A percentile compares a stretch with the other conserved stretches of the same genome.
These are phyloP conservation scores for Iphiclides podalirius DNA, from an alignment of 2,888 invertebrate genomes.

Conservation along the genomic window DNA sequence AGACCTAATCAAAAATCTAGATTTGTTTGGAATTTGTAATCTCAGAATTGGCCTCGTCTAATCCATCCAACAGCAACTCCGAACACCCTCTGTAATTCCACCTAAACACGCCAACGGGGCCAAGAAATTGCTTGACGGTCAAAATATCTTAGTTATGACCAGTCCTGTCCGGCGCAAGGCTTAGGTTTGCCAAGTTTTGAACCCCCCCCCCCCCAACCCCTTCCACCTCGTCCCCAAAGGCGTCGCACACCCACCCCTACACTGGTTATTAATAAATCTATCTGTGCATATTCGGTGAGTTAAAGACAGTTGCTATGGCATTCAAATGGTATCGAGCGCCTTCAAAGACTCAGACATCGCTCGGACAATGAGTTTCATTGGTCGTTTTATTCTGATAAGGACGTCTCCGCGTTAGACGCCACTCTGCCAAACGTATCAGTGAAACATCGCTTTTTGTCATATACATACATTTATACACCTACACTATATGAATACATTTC, in stretches of 20 bases:
- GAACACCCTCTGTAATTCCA: slow-evolving; percentile 59
- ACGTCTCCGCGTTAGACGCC: too few relatives aligned
- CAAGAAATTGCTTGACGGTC: slow-evolving; percentile 78
- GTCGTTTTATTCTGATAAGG: slow-evolving; percentile 2
- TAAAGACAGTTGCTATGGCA: slow-evolving; percentile 61
- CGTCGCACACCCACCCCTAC: slow-evolving; percentile 38
- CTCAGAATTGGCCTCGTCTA: too few relatives aligned
- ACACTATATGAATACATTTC: too few relatives aligned
- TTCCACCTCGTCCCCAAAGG: slow-evolving; percentile 47
- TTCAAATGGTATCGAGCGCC: slow-evolving; percentile 45
- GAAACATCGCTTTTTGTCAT: too few relatives aligned
- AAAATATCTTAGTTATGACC: slow-evolving; percentile 80
- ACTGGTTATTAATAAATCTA: slow-evolving; percentile 76
- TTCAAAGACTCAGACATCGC: slow-evolving; percentile 34
- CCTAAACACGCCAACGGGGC: slow-evolving; percentile 49
- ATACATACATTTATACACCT: too few relatives aligned
- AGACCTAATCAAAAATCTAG: too few relatives aligned
- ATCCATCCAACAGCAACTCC: slow-evolving; percentile 48
- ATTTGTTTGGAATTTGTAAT: too few relatives aligned
- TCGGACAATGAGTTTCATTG: slow-evolving; percentile 26
- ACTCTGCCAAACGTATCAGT: too few relatives aligned
- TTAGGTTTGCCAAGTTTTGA: slow-evolving; percentile 73
- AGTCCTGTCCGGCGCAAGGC: slow-evolving; percentile 75
- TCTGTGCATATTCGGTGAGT: slow-evolving; percentile 69
- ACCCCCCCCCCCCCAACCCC: slow-evolving; percentile 58